phyloP scores from a whole-genome alignment of 2,113 vertebrate genomes.

The Epinephelus lanceolatus region DNA sequence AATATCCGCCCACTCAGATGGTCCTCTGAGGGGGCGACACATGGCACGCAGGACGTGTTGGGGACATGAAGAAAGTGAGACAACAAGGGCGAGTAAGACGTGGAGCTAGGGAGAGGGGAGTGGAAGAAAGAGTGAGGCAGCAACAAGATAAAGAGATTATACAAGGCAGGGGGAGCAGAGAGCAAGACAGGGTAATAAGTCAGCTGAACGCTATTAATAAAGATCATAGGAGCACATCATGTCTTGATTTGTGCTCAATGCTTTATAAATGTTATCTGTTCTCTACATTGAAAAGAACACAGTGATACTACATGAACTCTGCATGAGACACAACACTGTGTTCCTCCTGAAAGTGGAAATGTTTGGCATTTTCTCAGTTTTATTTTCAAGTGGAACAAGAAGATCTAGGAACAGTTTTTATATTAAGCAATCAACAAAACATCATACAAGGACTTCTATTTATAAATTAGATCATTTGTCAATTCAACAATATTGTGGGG shows the following conservation, averaged over 20 bases:
- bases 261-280: background rate
- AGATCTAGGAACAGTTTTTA: background rate
- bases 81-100: constrained; percentile 15
- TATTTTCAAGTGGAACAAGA: constrained; percentile 5
- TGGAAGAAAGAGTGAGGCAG: constrained; percentile 27
- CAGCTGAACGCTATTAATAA: background rate
- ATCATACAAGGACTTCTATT: background rate
- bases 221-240: background rate
- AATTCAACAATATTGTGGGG: too few species aligned
- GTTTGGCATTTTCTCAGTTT: background rate
- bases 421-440: background rate
- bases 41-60: constrained; percentile 39
- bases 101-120: background rate
- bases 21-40: constrained; percentile 23
- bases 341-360: background rate
- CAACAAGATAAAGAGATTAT: constrained; percentile 30
- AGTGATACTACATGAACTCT: background rate
- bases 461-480: too few species aligned
- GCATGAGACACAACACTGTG: background rate
- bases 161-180: background rate
- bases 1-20: constrained; percentile 65
- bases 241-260: constrained; percentile 1
- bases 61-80: constrained; percentile 5
- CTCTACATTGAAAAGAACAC: background rate
- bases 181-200: background rate